These are phyloP conservation scores for Sorex fumeus DNA, from an alignment of 2,113 vertebrate species.

Conservation along the genomic window DNA sequence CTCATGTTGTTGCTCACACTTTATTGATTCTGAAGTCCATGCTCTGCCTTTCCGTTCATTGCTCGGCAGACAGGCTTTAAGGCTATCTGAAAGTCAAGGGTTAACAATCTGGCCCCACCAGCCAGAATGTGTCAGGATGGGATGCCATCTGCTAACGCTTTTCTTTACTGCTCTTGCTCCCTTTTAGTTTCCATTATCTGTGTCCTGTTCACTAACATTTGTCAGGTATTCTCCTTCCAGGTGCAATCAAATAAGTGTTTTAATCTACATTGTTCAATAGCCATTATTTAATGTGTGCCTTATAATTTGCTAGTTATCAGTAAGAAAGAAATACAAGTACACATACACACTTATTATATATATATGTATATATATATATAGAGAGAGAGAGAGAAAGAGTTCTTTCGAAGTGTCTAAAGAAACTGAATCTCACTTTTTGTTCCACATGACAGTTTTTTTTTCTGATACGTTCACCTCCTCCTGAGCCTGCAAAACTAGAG, in stretches of 20 bases:
- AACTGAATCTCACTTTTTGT: background rate
- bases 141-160: background rate
- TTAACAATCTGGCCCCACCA: rapidly evolving
- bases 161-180: background rate
- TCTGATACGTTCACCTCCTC: background rate
- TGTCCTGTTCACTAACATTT: conserved; percentile 13
- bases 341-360: background rate
- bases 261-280: background rate
- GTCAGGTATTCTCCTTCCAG: background rate
- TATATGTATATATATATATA: background rate
- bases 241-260: background rate
- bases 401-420: background rate
- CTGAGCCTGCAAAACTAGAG: background rate
- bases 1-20: background rate
- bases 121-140: rapidly evolving
- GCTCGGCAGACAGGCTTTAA: background rate
- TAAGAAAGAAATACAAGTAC: background rate
- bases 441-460: background rate
- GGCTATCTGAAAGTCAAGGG: background rate
- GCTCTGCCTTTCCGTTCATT: background rate
- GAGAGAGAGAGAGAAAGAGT: no score
- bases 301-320: background rate
- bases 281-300: background rate
- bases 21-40: background rate
- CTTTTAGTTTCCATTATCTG: background rate